Percentiles rank a stretch among this genome's conserved stretches.
Conservation (phyloP, 2,113 vertebrate genomes). For the Tupaia tana region DNA sequence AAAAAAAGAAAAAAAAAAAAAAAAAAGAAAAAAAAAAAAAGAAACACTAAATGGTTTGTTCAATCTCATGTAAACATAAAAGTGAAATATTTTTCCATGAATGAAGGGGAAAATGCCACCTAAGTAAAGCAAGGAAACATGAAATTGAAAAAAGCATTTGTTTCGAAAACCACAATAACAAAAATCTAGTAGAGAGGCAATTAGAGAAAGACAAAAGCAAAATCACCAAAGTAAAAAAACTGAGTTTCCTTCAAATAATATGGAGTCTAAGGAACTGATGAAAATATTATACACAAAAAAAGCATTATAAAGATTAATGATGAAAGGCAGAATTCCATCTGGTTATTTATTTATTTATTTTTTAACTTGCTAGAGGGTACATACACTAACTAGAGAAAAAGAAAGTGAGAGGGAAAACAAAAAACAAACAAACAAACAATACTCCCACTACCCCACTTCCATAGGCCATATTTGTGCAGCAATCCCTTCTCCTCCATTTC, state of each 20-base stretch:
- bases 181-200: not conserved
- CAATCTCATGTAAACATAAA: conserved; percentile 44
- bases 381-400: no score
- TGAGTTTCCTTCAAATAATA: not conserved
- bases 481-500: no score
- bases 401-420: no score
- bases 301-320: not conserved
- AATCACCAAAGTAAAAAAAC: conserved; percentile 6
- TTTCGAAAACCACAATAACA: not conserved
- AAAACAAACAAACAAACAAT: no score
- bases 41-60: not conserved
- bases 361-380: no score
- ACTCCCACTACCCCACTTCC: no score
- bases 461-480: no score
- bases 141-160: not conserved
- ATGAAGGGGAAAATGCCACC: not conserved
- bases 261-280: not conserved
- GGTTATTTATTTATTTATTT: not conserved
- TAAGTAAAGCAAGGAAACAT: not conserved
- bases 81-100: conserved; percentile 16
- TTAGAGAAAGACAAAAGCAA: not conserved
- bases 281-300: not conserved
- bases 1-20: no score
- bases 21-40: no score
- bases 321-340: conserved; percentile 44